Conservation (phyloP, 2,797 vertebrate species). For the Hipposideros larvatus region DNA sequence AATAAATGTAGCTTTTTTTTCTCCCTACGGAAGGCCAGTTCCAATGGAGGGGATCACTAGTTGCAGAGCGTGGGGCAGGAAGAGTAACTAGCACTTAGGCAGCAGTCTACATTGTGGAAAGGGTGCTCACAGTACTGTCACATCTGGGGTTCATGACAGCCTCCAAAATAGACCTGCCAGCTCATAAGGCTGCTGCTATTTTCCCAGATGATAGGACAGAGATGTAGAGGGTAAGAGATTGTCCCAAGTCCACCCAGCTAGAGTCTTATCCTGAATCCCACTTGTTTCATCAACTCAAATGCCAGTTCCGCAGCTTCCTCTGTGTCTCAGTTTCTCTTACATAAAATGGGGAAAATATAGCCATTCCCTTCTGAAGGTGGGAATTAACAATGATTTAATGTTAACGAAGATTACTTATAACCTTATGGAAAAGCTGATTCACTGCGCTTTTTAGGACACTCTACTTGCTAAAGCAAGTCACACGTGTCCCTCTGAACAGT, state of each 20-base stretch:
- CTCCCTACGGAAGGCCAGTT: neutral
- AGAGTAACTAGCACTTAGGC: neutral
- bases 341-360: neutral
- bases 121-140: neutral
- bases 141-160: neutral
- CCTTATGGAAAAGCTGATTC: neutral
- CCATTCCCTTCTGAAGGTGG: neutral
- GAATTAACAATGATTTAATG: neutral
- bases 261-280: neutral
- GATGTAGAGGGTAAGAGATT: neutral
- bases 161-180: neutral
- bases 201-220: neutral
- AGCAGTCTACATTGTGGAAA: neutral
- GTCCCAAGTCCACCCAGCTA: fast-evolving
- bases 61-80: neutral
- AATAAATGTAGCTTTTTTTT: neutral
- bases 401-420: neutral
- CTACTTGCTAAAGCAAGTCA: neutral
- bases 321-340: neutral
- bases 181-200: neutral
- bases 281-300: neutral
- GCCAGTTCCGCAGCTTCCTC: neutral
- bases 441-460: neutral
- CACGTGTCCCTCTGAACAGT: neutral
- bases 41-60: neutral